Percentiles rank a stretch among this genome's conserved stretches.
These are phyloP conservation scores for Aptenodytes patagonicus DNA, from an alignment of 2,113 vertebrate genomes.

Conservation along the genomic window DNA sequence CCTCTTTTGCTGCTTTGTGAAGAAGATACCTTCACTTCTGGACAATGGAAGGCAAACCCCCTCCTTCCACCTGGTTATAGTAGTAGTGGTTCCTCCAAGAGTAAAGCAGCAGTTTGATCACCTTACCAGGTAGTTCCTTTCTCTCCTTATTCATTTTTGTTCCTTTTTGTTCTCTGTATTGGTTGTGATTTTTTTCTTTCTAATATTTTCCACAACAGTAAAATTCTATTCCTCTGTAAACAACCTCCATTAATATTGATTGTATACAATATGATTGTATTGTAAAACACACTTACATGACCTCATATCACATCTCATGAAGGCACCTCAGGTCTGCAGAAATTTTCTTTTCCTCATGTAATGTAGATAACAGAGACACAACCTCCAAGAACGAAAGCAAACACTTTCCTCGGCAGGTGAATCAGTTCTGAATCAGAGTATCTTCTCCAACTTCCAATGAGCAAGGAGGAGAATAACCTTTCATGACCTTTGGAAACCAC, in stretches of 20 bases:
- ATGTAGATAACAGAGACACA: background rate
- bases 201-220: background rate
- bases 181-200: background rate
- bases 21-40: background rate
- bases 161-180: background rate
- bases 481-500: background rate
- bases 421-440: background rate
- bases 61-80: background rate
- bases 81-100: background rate
- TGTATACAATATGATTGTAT: background rate
- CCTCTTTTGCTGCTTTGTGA: accelerated
- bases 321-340: background rate
- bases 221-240: background rate
- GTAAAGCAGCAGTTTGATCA: background rate
- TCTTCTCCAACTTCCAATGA: background rate
- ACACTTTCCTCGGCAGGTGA: background rate
- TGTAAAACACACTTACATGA: background rate
- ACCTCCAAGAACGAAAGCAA: background rate
- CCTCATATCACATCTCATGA: background rate
- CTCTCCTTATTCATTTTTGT: background rate
- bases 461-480: background rate
- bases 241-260: background rate
- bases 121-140: background rate
- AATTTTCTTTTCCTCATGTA: background rate
- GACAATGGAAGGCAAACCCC: background rate